A percentile compares a stretch with the other conserved stretches of the same genome.
Evolutionary conservation across 2,113 vertebrate genomes (phyloP).

Genomic region (Cheilinus undulatus): DNA sequence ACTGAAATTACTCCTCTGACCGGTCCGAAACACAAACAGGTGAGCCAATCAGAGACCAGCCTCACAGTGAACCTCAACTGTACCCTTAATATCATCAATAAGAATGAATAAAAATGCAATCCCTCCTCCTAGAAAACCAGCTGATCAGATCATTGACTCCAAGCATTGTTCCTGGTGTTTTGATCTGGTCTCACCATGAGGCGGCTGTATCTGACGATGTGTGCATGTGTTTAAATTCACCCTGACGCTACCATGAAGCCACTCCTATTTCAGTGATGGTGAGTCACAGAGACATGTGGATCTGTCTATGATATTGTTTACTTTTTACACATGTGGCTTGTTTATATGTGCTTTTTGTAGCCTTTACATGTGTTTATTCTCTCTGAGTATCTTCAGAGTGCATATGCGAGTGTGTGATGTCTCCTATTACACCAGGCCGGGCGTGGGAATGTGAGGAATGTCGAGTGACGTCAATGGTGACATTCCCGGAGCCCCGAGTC

Average conservation of each 20-base stretch:
- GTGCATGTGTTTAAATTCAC: constrained; percentile 3
- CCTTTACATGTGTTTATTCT: constrained; percentile 33
- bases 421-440: constrained; percentile 74
- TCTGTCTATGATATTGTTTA: constrained; percentile 13
- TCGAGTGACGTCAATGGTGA: constrained; percentile 86
- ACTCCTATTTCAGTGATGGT: constrained; percentile 27
- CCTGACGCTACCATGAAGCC: constrained; percentile 6
- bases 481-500: constrained; percentile 78
- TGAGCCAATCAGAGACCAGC: no score
- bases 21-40: no score
- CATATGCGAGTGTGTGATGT: constrained; percentile 41
- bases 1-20: no score
- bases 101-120: no score
- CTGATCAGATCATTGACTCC: no score
- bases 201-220: constrained; percentile 7
- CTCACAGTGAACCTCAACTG: no score
- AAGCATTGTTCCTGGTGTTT: no score
- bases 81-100: no score
- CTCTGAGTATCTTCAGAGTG: constrained; percentile 20
- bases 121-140: no score
- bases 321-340: constrained; percentile 8
- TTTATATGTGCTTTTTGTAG: constrained; percentile 22
- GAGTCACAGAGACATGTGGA: constrained; percentile 23
- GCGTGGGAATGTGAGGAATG: constrained; percentile 83
- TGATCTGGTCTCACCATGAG: neutral